Base-by-base conservation (phyloP, 2,888 invertebrate genomes). In the Apantesis nais region DNA sequence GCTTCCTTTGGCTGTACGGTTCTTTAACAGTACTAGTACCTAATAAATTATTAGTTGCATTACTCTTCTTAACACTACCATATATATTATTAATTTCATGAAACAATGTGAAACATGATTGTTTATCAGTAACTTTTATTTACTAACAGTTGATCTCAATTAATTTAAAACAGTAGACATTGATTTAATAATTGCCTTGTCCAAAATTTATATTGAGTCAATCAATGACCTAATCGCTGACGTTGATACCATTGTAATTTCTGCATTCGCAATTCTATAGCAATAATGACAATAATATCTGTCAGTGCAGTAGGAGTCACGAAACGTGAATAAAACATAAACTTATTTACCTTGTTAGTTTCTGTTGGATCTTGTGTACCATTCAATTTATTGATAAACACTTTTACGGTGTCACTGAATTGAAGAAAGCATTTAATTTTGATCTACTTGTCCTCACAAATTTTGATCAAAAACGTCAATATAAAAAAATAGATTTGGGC, bases 201-300 rank as follows among this genome's bases (percentile, higher is more conserved):
- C 8, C 37, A 22, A 39, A 58, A 39, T 41, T 39, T 8, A 39
- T 66, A 58, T 29, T 58, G 52, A 34, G 22, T 52, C 25, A 66
- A 37, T 12, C 29, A 58, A 58, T 66, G 66, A 66, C 39, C 29
- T 41, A 66, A 58, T 66, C 63, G 58, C 39, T 58, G 58, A 58
- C 66, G 52, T 41, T 58, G 58, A 39, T 29, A 22, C 39, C 29
- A 66, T 66, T 66, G 66, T 66, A 16, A 58, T 58, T 29, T 29
- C 14, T 16, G 58, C 58, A 29, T 29, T 58, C 58, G 58, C 25
- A 29, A 58, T 29, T 29, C 58, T 29, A 58, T 29, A 16, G 58
- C 58, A 58, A 58, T 29, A 58, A 29, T 39, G 58, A 29, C 39
- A 58, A 66, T 58, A 12, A 39, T 2, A 61, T 58, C 58, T 41